These are phyloP conservation scores for Notoglanidium macrostoma DNA, from an alignment of 2,797 vertebrate species.

Conservation along the genomic window DNA sequence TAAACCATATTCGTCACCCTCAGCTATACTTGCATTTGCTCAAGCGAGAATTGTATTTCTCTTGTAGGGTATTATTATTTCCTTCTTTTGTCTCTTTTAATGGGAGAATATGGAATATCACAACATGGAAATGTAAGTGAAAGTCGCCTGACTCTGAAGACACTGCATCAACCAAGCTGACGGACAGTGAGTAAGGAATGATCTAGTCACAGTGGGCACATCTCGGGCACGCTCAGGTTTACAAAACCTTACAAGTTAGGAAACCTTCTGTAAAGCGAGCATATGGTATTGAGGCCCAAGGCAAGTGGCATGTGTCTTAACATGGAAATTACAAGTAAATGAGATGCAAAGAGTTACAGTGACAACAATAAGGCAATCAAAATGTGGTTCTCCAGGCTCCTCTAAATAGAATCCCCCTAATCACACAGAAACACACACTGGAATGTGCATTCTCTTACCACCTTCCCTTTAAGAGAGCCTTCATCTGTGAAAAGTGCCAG, in stretches of 20 bases:
- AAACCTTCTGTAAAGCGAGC: not conserved
- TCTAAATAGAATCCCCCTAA: constrained; percentile 10
- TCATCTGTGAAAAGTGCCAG: constrained; percentile 56
- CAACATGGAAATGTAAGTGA: not conserved
- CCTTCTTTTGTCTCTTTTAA: not conserved
- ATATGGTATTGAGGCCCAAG: constrained; percentile 6
- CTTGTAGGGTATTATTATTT: not conserved
- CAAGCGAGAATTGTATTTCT: not conserved
- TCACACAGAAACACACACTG: constrained; percentile 40
- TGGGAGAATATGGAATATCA: not conserved
- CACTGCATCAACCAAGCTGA: not conserved
- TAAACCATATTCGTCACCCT: not conserved
- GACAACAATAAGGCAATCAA: constrained; percentile 15
- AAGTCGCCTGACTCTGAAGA: not conserved
- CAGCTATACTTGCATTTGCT: not conserved
- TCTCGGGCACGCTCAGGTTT: not conserved
- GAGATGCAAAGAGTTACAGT: constrained; percentile 8
- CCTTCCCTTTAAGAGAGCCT: constrained; percentile 50
- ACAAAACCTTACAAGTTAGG: not conserved
- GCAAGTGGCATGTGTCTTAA: constrained; percentile 3
- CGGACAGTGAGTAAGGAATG: not conserved
- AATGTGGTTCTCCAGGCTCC: not conserved
- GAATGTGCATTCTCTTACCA: constrained; percentile 9
- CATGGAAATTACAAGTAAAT: constrained; percentile 17
- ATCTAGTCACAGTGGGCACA: not conserved